Evolutionary conservation across 2,113 vertebrate genomes (phyloP), one percentile per base, ranked within the genome.

Genomic region (Passerina amoena): DNA sequence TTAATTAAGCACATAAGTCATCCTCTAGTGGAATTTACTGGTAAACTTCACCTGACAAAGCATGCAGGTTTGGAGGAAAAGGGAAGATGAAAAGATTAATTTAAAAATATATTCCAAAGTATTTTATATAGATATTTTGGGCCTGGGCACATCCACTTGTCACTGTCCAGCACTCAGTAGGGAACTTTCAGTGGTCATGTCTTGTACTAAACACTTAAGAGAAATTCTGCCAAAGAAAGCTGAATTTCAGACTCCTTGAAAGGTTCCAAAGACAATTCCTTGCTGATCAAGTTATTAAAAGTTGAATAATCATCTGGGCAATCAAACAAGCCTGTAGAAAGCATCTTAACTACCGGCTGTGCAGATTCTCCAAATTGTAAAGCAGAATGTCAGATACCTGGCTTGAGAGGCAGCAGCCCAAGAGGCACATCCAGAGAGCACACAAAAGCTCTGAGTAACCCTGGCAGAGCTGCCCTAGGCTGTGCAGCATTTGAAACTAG

Each of bases 101-200:
- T 84, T 68, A 18, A 35, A 61, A 53, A 71, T 14, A 69, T 18
- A 78, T n/a, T 21, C 18, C 50, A 45, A 73, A 75, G 24, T 57
- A 66, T 38, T 82, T 40, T 21, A 66, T 3, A 10, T 2, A 31
- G 35, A 18, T 61, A 75, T 65, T 86, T 59, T 56, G 27, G 30
- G 12, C 7, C 33, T 69, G 37, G n/a, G 19, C 20, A 59, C 17
- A 60, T 50, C 40, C 14, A 38, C 19, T 57, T 37, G 16, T 33
- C 61, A 47, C 28, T 30, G 2, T 48, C 38, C 5, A 6, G 66
- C 6, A 27, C 15, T 10, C 4, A 0, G 5, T 60, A 35, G 40
- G n/a, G n/a, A 80, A 59, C 25, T 85, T 54, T 72, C 31, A 73
- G 23, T 22, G 31, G 19, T 40, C 3, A 2, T 44, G 14, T 27